These are phyloP conservation scores for Drosophila lowei DNA, from an alignment of 1,140 invertebrate genomes.

Conservation along the genomic window DNA sequence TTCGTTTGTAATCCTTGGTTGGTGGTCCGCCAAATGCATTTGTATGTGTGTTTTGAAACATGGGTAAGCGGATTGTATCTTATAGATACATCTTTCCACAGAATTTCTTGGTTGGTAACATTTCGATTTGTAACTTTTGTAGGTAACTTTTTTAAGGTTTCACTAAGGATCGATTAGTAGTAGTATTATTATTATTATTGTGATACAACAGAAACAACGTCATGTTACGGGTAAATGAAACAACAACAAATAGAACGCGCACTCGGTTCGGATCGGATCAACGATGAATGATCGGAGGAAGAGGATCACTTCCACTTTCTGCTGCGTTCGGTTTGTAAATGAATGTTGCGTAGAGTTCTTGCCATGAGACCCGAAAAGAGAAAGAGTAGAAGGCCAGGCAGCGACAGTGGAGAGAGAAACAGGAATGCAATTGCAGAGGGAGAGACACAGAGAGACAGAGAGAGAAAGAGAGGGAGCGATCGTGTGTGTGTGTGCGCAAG, in stretches of 20 bases:
- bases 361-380: conserved; percentile 38
- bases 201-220: conserved; percentile 44
- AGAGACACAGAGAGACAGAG: not conserved
- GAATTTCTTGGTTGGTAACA: conserved; percentile 12
- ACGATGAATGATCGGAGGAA: conserved; percentile 34
- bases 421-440: conserved; percentile 72
- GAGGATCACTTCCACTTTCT: conserved; percentile 75
- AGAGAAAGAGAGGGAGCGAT: conserved; percentile 28
- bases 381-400: conserved; percentile 36
- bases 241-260: conserved; percentile 24
- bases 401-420: conserved; percentile 44
- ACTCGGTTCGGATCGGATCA: conserved; percentile 14
- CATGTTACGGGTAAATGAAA: conserved; percentile 1
- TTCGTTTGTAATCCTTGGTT: conserved; percentile 19
- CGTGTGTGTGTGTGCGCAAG: conserved; percentile 2
- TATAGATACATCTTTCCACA: conserved; percentile 45
- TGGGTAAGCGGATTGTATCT: conserved; percentile 42
- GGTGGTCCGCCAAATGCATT: conserved; percentile 31
- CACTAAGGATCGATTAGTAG: conserved; percentile 8
- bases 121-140: too few species aligned
- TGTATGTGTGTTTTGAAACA: conserved; percentile 38
- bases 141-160: conserved; percentile 9
- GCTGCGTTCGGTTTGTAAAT: conserved; percentile 78
- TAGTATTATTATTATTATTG: conserved; percentile 6
- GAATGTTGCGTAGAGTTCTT: conserved; percentile 75